A percentile compares a stretch with the other conserved stretches of the same genome.
These are phyloP conservation scores for Trichomycterus rosablanca DNA, from an alignment of 2,113 vertebrate species.

Conservation along the genomic window DNA sequence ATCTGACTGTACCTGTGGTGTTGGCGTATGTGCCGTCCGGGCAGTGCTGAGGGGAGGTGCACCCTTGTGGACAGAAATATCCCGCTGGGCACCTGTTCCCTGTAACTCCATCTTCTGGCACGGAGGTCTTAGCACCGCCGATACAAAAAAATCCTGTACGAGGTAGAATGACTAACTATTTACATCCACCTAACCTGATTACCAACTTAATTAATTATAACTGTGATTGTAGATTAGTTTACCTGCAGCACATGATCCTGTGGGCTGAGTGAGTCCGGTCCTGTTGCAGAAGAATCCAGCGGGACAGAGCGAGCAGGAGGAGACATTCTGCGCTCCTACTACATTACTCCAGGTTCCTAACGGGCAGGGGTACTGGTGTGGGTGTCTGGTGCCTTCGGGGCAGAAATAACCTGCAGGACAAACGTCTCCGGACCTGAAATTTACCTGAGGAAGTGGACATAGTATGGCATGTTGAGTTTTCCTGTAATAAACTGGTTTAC, in stretches of 20 bases:
- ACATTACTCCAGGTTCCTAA: constrained; percentile 77
- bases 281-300: constrained; percentile 77
- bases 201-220: no score
- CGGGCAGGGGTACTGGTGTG: constrained; percentile 74
- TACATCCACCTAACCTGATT: no score
- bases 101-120: constrained; percentile 64
- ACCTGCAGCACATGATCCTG: constrained; percentile 70
- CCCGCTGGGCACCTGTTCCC: constrained; percentile 71
- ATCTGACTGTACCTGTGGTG: constrained; percentile 63
- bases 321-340: constrained; percentile 65
- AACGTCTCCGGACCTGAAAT: constrained; percentile 68
- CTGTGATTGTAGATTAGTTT: background rate
- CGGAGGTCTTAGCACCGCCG: constrained; percentile 60
- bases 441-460: constrained; percentile 56
- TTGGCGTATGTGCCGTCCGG: constrained; percentile 70
- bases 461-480: no score
- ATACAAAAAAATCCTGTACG: constrained; percentile 79
- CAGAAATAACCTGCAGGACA: constrained; percentile 78
- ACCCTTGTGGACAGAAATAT: constrained; percentile 73
- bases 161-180: background rate
- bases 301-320: constrained; percentile 75
- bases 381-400: constrained; percentile 66
- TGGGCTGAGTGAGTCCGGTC: constrained; percentile 68
- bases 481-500: background rate
- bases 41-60: constrained; percentile 63